phyloP scores from a whole-genome alignment of 1,140 invertebrate species.

The Tribolium castaneum region DNA sequence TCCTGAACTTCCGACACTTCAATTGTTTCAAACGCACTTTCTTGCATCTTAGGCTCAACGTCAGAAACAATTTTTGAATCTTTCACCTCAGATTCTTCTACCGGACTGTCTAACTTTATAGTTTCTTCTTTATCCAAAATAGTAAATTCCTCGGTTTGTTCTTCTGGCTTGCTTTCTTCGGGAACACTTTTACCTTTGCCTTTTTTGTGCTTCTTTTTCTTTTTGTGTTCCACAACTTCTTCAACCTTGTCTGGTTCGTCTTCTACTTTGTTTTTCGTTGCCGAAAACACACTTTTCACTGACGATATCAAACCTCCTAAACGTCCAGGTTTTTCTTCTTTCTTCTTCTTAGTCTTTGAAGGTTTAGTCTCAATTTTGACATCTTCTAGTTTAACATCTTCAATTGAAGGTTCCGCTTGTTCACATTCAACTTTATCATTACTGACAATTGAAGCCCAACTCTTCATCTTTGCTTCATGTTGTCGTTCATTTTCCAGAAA shows the following conservation, averaged over 20 bases:
- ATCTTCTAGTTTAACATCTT: slow-evolving; percentile 1
- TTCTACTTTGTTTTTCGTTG: slow-evolving; percentile 44
- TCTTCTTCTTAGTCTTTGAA: slow-evolving; percentile 49
- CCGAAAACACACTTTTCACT: slow-evolving; percentile 56
- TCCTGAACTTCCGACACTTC: neutral
- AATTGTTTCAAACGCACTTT: neutral
- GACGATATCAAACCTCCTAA: slow-evolving; percentile 54
- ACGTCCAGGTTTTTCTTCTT: slow-evolving; percentile 48
- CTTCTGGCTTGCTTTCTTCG: neutral
- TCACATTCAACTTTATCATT: slow-evolving; percentile 15
- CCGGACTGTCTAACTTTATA: neutral
- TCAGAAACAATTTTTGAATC: neutral
- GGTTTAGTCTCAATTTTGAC: slow-evolving; percentile 40
- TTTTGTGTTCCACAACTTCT: slow-evolving; percentile 12
- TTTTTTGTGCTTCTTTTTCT: slow-evolving; percentile 43
- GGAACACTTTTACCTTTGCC: neutral
- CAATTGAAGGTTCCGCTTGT: slow-evolving; percentile 33
- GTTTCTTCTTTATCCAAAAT: neutral
- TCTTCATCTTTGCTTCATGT: slow-evolving; percentile 41
- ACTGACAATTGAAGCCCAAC: slow-evolving; percentile 48
- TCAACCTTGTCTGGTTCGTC: neutral
- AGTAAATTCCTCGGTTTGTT: neutral
- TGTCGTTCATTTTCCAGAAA: slow-evolving; percentile 26
- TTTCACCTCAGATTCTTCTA: neutral
- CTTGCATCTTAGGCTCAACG: slow-evolving; percentile 38